Conservation (phyloP, 1,140 invertebrate genomes). For the Micrasema minimum region DNA sequence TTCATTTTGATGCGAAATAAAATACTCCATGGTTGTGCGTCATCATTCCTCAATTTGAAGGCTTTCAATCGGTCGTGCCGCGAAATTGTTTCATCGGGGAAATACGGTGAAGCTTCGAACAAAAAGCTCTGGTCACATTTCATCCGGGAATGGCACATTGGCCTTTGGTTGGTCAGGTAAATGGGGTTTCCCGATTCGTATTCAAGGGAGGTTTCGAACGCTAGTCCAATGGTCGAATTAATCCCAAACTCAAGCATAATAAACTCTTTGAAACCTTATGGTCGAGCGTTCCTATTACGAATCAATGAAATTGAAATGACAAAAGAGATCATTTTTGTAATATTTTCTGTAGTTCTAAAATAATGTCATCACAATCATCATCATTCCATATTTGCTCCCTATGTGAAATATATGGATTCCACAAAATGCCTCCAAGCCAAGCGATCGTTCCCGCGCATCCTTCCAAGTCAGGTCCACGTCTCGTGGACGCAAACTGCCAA, state of each 20-base stretch:
- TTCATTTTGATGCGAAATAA: not conserved
- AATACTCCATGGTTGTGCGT: constrained; percentile 11
- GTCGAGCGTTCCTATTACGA: too few relatives aligned
- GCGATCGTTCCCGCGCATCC: too few relatives aligned
- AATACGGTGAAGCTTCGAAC: constrained; percentile 44
- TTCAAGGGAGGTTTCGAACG: not conserved
- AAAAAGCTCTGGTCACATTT: constrained; percentile 44
- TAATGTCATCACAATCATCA: too few relatives aligned
- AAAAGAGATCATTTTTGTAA: not conserved
- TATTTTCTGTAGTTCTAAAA: too few relatives aligned
- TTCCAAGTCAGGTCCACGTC: too few relatives aligned
- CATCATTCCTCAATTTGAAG: constrained; percentile 51
- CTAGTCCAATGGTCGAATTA: not conserved
- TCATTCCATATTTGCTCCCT: too few relatives aligned
- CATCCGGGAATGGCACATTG: constrained; percentile 29
- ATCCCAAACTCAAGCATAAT: constrained; percentile 21
- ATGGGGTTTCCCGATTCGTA: constrained; percentile 16
- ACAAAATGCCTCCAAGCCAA: too few relatives aligned
- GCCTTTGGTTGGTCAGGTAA: constrained; percentile 9
- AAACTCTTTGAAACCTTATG: not conserved
- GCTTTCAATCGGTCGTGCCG: constrained; percentile 48
- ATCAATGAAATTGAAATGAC: too few relatives aligned
- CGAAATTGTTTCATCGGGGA: constrained; percentile 50
- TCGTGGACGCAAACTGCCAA: too few relatives aligned
- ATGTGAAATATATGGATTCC: too few relatives aligned